A percentile compares a stretch with the other conserved stretches of the same genome.
Conservation (phyloP, 2,888 invertebrate species). For the Psylliodes chrysocephalus region DNA sequence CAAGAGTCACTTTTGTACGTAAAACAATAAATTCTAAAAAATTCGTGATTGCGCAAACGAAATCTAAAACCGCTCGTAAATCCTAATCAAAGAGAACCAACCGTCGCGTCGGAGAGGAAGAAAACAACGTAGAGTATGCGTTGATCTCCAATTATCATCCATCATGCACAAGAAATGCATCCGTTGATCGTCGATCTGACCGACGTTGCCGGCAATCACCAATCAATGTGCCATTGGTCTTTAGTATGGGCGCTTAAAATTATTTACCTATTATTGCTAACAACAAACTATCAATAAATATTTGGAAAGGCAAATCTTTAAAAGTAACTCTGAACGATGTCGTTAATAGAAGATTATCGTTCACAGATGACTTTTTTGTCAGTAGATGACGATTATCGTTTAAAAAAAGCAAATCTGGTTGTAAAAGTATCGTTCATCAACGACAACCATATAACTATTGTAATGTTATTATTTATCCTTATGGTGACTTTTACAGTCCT, state of each 20-base stretch:
- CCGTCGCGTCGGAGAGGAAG: neutral
- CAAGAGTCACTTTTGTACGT: neutral
- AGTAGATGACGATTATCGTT: too few species aligned
- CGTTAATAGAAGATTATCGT: too few species aligned
- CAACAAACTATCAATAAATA: too few species aligned
- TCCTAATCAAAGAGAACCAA: conserved; percentile 16
- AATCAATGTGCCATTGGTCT: conserved; percentile 16
- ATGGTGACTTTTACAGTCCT: too few species aligned
- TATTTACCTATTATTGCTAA: neutral
- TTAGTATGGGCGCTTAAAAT: conserved; percentile 1
- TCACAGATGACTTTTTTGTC: too few species aligned
- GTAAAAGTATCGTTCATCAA: too few species aligned
- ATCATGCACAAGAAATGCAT: conserved; percentile 20
- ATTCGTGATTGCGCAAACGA: conserved; percentile 1
- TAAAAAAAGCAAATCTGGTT: too few species aligned
- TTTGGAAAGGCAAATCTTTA: too few species aligned
- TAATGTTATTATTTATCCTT: too few species aligned
- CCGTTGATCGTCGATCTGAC: conserved; percentile 3
- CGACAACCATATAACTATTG: too few species aligned
- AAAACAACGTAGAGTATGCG: conserved; percentile 14
- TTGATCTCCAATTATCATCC: conserved; percentile 24
- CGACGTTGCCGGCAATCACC: neutral
- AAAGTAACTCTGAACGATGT: too few species aligned
- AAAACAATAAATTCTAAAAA: conserved; percentile 6
- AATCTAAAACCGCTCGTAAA: conserved; percentile 8